These are phyloP conservation scores for Takifugu bimaculatus DNA, from an alignment of 2,113 vertebrate species.

Conservation along the genomic window DNA sequence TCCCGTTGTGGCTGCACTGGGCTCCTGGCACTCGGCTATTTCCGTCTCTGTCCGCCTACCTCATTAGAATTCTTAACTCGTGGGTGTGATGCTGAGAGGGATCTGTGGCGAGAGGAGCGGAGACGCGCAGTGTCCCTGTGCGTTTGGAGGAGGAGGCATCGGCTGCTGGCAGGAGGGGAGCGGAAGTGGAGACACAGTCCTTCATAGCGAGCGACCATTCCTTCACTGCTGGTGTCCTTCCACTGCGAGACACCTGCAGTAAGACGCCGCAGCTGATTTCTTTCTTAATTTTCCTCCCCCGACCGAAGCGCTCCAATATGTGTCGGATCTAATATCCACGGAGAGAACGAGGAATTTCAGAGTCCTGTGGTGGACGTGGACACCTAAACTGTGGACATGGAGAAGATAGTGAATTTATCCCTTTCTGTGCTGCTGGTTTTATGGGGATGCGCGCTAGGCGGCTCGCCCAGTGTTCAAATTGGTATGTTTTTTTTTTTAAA, in stretches of 20 bases:
- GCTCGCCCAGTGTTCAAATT: slow-evolving; percentile 92
- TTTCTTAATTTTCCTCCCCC: not conserved
- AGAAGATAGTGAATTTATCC: slow-evolving; percentile 89
- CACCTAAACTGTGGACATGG: slow-evolving; percentile 87
- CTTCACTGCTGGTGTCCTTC: slow-evolving; percentile 63
- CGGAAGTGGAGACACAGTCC: slow-evolving; percentile 47
- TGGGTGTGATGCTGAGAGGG: slow-evolving; percentile 77
- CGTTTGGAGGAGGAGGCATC: slow-evolving; percentile 73
- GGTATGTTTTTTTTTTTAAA: slow-evolving; percentile 77
- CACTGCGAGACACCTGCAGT: slow-evolving; percentile 54
- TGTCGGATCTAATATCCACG: slow-evolving; percentile 79
- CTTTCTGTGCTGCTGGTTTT: slow-evolving; percentile 84
- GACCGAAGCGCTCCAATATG: slow-evolving; percentile 64
- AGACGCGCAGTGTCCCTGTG: slow-evolving; percentile 65
- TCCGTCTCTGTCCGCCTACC: slow-evolving; percentile 47
- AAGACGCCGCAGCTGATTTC: slow-evolving; percentile 11
- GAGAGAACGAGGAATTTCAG: slow-evolving; percentile 60
- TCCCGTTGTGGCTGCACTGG: not conserved
- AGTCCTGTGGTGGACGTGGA: slow-evolving; percentile 78
- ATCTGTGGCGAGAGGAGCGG: slow-evolving; percentile 55
- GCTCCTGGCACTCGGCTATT: slow-evolving; percentile 46
- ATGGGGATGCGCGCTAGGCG: slow-evolving; percentile 87
- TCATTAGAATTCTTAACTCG: slow-evolving; percentile 71
- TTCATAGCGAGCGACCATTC: slow-evolving; percentile 67
- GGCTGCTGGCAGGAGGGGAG: slow-evolving; percentile 68